phyloP scores from a whole-genome alignment of 2,888 invertebrate species.

The Synanthedon vespiformis region DNA sequence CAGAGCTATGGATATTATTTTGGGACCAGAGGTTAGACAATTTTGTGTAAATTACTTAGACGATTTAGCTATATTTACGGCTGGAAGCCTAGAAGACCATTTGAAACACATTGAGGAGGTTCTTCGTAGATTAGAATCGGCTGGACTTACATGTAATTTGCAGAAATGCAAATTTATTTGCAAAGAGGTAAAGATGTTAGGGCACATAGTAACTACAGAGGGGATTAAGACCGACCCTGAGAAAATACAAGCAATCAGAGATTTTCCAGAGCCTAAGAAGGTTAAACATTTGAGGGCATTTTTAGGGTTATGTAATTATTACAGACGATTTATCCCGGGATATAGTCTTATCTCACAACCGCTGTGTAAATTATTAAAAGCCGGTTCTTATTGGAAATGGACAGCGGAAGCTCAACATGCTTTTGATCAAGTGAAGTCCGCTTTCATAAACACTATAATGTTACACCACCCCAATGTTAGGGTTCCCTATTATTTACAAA shows the following conservation, averaged over 20 bases:
- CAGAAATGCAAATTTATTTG: conserved; percentile 7
- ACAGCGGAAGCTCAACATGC: conserved; percentile 3
- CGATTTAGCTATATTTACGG: too few relatives aligned
- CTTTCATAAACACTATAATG: conserved; percentile 7
- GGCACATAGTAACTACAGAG: not conserved
- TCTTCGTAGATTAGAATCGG: conserved; percentile 3
- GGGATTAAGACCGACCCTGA: not conserved
- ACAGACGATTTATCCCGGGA: conserved; percentile 11
- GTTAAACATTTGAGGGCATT: conserved; percentile 13
- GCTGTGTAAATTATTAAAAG: conserved; percentile 12
- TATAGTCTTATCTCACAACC: conserved; percentile 8
- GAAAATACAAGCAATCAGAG: not conserved
- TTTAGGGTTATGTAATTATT: conserved; percentile 15
- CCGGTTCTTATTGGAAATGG: conserved; percentile 9
- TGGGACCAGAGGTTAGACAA: conserved; percentile 5
- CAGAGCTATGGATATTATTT: conserved; percentile 15
- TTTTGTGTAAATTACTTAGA: too few relatives aligned
- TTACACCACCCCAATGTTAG: conserved; percentile 7
- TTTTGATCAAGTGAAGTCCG: conserved; percentile 10
- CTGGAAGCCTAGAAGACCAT: too few relatives aligned
- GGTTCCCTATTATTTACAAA: conserved; percentile 11
- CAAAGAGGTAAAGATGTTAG: conserved; percentile 6
- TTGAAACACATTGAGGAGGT: not conserved
- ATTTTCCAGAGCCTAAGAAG: conserved; percentile 12
- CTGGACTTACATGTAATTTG: conserved; percentile 8